A percentile compares a stretch with the other conserved stretches of the same genome.
Conservation (phyloP, 2,888 invertebrate species). For the Lapara coniferarum region DNA sequence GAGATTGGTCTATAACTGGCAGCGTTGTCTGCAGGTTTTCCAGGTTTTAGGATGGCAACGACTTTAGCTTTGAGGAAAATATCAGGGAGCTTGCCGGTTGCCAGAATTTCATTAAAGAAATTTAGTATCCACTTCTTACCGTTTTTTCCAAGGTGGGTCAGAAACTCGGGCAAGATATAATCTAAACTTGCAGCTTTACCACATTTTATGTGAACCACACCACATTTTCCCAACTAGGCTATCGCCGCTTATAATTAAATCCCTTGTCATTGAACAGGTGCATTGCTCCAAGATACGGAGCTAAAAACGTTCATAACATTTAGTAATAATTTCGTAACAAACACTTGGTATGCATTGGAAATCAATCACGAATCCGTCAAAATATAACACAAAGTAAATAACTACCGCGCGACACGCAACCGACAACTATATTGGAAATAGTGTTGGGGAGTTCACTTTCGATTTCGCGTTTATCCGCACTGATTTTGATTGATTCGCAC, state of each 20-base stretch:
- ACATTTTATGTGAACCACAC: not conserved
- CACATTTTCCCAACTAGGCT: no score
- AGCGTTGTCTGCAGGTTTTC: not conserved
- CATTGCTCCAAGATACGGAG: not conserved
- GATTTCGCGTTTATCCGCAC: slow-evolving; percentile 6
- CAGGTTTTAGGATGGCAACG: not conserved
- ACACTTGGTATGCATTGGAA: slow-evolving; percentile 12
- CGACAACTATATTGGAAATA: slow-evolving; percentile 2
- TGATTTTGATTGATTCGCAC: slow-evolving; percentile 7
- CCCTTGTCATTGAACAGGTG: not conserved
- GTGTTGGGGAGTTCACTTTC: slow-evolving; percentile 14
- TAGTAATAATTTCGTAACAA: slow-evolving; percentile 2
- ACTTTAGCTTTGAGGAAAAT: no score
- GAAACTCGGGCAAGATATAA: not conserved
- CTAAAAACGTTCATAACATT: slow-evolving; percentile 7
- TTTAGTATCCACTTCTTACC: not conserved
- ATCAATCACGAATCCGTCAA: slow-evolving; percentile 21
- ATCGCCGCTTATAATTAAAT: no score
- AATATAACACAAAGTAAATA: slow-evolving; percentile 10
- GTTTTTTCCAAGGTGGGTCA: not conserved
- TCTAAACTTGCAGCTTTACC: not conserved
- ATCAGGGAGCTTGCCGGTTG: not conserved
- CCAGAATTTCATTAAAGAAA: not conserved
- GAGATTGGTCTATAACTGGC: not conserved
- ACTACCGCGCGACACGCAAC: slow-evolving; percentile 12